Base-by-base conservation (phyloP, 2,888 invertebrate genomes). In the Melanotus villosus region DNA sequence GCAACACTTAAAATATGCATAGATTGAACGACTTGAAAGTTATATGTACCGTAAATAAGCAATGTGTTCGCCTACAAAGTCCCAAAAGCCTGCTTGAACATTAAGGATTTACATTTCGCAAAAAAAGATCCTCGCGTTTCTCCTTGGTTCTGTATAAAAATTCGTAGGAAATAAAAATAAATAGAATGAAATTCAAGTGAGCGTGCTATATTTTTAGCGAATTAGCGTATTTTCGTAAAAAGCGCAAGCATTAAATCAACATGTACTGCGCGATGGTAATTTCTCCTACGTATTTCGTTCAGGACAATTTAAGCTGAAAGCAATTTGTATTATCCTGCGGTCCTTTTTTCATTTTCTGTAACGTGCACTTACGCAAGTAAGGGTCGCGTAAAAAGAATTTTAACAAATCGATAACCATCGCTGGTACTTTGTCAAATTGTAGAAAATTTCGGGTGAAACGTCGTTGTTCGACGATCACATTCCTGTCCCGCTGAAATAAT, bases 351-450 rank as follows among this genome's bases (percentile, higher is more conserved):
- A n/a, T n/a, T n/a, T n/a, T n/a, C n/a, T 9, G 38, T 30, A 43
- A 38, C 34, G 43, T 58, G 43, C 58, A 43, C 43, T 58, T 58
- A 58, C 23, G 30, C 41, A 41, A 56, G n/a, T 45, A 19, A 26
- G 41, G 21, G 4, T 43, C 12, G 10, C 26, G 23, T 23, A 54
- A 54, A 30, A 52, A 41, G 57, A 38, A 26, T 50, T 60, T 30
- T n/a, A 34, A 19, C 16, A 34, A n/a, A 60, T 75, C 73, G 67
- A 72, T 75, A 72, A 67, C 69, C 58, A 71, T 62, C 43, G 32
- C 60, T 58, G 57, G 70, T 70, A 63, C 68, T 70, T 59, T 64
- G 67, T 43, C 65, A 70, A 70, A 68, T 73, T 66, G 66, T 57
- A 43, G 59, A 62, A 59, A 64, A 64, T 70, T 41, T 52, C 58